Conservation (phyloP, 2,113 vertebrate species). For the Hipposideros armiger region DNA sequence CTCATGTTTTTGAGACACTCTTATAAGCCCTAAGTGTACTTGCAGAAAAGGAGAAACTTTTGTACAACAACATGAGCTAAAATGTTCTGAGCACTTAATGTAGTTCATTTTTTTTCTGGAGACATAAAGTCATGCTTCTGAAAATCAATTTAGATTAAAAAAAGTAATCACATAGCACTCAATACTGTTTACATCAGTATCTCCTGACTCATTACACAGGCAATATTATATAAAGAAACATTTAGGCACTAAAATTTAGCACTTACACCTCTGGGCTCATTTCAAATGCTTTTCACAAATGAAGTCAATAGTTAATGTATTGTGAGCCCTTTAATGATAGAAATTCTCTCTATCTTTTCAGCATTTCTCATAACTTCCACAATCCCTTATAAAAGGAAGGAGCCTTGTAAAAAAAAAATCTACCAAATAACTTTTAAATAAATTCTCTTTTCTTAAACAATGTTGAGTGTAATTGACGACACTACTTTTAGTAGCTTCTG, state of each 20-base stretch:
- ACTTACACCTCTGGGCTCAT: background rate
- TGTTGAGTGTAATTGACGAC: constrained; percentile 3
- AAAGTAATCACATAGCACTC: background rate
- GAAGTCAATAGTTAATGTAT: background rate
- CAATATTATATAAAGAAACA: background rate
- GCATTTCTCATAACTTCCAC: background rate
- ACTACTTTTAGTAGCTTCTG: constrained; percentile 6
- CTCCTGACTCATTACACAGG: background rate
- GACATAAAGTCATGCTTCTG: background rate
- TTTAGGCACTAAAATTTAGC: background rate
- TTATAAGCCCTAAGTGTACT: background rate
- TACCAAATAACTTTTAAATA: background rate
- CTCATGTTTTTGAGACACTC: constrained; percentile 13
- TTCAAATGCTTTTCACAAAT: constrained; percentile 25
- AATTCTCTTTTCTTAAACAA: background rate
- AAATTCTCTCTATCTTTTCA: background rate
- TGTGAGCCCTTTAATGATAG: background rate
- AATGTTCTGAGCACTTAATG: constrained; percentile 18
- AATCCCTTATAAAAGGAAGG: background rate
- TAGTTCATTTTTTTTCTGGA: background rate
- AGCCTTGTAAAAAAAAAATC: background rate
- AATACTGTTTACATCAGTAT: background rate
- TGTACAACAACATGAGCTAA: background rate
- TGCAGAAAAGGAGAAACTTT: background rate
- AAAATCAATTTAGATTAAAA: background rate